phyloP scores from a whole-genome alignment of 2,797 vertebrate genomes.

The Cynodonichthys magdalenae region DNA sequence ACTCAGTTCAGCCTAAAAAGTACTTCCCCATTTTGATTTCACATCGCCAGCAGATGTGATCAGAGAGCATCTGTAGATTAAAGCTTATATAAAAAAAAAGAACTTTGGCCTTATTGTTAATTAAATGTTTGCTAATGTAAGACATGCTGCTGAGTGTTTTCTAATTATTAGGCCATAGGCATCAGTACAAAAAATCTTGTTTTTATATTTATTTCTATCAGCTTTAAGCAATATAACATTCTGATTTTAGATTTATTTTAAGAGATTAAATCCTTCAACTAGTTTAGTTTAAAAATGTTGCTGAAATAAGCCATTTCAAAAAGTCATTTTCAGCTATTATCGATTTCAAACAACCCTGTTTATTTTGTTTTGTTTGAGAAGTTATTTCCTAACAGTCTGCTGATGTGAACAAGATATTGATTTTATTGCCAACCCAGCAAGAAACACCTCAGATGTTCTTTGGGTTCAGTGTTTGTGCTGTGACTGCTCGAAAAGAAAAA shows the following conservation, averaged over 20 bases:
- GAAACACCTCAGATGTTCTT: neutral
- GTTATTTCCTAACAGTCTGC: neutral
- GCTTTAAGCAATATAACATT: too few species aligned
- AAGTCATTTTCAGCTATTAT: neutral
- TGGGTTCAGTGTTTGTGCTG: conserved; percentile 15
- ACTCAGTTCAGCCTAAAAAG: too few species aligned
- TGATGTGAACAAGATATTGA: neutral
- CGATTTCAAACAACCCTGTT: neutral
- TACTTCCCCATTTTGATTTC: too few species aligned
- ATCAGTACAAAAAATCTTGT: neutral
- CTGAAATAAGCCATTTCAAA: neutral
- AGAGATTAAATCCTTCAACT: too few species aligned
- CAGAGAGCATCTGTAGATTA: too few species aligned
- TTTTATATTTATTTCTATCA: too few species aligned
- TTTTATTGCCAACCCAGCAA: neutral
- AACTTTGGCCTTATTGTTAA: too few species aligned
- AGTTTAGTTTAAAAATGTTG: neutral
- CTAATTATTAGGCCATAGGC: neutral
- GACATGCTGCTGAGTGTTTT: too few species aligned
- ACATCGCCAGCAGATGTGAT: too few species aligned
- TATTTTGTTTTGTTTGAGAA: neutral
- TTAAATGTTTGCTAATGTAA: too few species aligned
- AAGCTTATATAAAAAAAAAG: too few species aligned
- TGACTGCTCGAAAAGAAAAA: conserved; percentile 13
- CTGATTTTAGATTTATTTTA: too few species aligned